Evolutionary conservation across 1,140 invertebrate genomes (phyloP), one percentile per base, ranked within the genome.

Genomic region (Ganaspis sp.): DNA sequence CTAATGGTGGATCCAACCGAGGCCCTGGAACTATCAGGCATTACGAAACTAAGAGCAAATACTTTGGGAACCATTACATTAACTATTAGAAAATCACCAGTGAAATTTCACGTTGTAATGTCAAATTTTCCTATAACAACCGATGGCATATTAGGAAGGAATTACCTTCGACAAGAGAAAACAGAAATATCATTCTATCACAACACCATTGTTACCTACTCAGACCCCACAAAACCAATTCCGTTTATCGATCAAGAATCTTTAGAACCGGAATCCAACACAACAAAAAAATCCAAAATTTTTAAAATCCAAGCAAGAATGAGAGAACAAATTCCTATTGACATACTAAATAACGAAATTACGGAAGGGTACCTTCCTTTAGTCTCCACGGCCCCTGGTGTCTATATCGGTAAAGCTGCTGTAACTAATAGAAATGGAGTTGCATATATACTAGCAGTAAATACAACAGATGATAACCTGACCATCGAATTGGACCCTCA

Each of bases 401-500:
- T 72, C 9, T 74, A 78, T 69, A n/a, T 78, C 29, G 77, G 72
- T 19, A 49, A 78, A 72, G 69, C 77, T 15, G 69, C 77, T 15
- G 77, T 78, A 1, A 21, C 77, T 5, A 74, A 74, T 58, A 53
- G 6, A 21, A 64, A 78, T 38, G 77, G 77, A 58, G 17, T 74
- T 71, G 69, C 72, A 9, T 74, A 74, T 54, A 26, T 78, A 5
- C 29, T 38, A 11, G 77, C 72, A n/a, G 71, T 74, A 17, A 78
- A 78, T 72, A 78, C 77, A 4, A 45, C 19, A 5, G 40, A 74
- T 5, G 64, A 78, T 23, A 69, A 74, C 12, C 49, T 78, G 3
- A 9, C 17, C 1, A 54, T 54, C n/a, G 19, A 54, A 23, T 5
- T 54, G 21, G n/a, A 5, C 1, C 49, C 42, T 0, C 42, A 45